Evolutionary conservation across 23 tunicate species (phyloP), one percentile per base, ranked within the genome.

Genomic region (Pegea sp.): DNA sequence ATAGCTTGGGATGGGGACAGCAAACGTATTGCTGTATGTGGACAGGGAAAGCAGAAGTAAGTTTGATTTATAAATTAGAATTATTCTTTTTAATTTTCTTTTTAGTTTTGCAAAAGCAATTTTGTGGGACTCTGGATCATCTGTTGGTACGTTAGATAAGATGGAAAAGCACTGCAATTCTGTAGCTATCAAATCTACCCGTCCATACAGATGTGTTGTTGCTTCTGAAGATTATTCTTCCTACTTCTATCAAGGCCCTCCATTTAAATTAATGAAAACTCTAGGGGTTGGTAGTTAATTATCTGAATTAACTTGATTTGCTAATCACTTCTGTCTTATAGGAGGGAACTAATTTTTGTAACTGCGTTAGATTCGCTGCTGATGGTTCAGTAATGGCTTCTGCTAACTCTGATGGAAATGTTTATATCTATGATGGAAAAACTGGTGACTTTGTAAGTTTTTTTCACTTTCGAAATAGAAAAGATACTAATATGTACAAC

Each of bases 1-100:
- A 50, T 87, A 5, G 67, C 78, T 4, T 87, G 97, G 97, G 79
- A 72, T 57, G 77, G 50, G 1, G 97, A 87, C 8, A 64, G 69
- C 60, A 75, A 87, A 31, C 62, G 89, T 23, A 65, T 87, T 21
- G 88, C 78, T 31, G 97, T 75, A 11, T 64, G 97, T 69, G 97
- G 97, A 21, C 55, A 87, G n/a, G 97, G 97, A 5, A 59, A 53
- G 28, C 63, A 70, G 29, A 44, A 48, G 52, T 49, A 66, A 48
- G 65, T 38, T 22, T 4, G 6, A 23, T 7, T 25, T 8, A 8
- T 8, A 8, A 8, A 8, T 38, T 38, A 38, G 16, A 38, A 38
- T 8, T 38, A 8, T 38, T 8, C 16, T 38, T 16, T 11, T 38
- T 38, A 38, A 38, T 8, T 16, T 38, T 48, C 34, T 24, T 42